Conservation (phyloP, 2,113 vertebrate species). For the Ariopsis seemanni region DNA sequence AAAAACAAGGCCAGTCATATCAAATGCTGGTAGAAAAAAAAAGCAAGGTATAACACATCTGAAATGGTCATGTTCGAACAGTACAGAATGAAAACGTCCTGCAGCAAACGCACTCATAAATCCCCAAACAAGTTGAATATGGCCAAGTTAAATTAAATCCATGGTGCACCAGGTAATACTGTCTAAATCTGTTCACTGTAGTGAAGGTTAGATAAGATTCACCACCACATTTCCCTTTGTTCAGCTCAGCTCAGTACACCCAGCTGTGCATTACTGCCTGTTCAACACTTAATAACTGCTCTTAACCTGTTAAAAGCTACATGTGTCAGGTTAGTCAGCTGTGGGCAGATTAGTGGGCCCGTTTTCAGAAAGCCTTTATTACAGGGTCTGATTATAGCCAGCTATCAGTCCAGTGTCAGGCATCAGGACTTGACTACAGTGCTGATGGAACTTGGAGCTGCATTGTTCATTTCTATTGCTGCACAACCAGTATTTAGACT, state of each 20-base stretch:
- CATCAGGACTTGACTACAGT: conserved; percentile 4
- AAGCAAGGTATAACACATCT: background rate
- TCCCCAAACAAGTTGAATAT: conserved; percentile 13
- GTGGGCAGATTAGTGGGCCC: conserved; percentile 23
- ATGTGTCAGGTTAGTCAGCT: conserved; percentile 24
- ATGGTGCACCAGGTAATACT: background rate
- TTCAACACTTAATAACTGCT: conserved; percentile 20
- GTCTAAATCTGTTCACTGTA: background rate
- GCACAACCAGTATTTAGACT: conserved; percentile 60
- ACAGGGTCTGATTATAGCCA: conserved; percentile 26
- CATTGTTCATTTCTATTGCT: conserved; percentile 65
- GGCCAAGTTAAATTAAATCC: conserved; percentile 1
- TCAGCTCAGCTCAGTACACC: conserved; percentile 16
- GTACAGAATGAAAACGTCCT: background rate
- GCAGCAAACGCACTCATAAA: background rate
- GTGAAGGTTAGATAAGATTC: conserved; percentile 28
- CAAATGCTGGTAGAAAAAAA: background rate
- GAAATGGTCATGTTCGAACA: background rate
- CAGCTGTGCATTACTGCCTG: conserved; percentile 37
- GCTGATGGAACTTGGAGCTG: background rate
- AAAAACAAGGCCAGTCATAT: conserved; percentile 26
- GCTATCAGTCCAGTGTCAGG: conserved; percentile 24
- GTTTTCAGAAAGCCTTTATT: conserved; percentile 25
- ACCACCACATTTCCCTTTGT: conserved; percentile 32
- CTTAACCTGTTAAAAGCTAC: conserved; percentile 36